Evolutionary conservation across 2,113 vertebrate genomes (phyloP), one percentile per base, ranked within the genome.

Genomic region (Notechis scutatus): DNA sequence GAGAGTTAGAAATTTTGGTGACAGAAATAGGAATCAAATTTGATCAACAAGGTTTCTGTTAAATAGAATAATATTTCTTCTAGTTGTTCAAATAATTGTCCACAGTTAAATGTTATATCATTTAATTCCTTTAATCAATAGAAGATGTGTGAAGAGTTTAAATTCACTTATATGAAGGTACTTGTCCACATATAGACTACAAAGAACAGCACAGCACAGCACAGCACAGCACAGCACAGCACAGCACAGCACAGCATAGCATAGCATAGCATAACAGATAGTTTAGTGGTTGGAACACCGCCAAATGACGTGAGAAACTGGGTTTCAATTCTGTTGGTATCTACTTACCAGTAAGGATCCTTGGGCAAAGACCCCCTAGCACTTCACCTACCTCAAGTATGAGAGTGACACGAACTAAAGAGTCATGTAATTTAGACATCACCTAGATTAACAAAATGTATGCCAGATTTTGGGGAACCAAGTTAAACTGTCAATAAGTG

Each of bases 91-190:
- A 1, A 81, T 42, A 81, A 10, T 21, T 42, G 34, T 81, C 39
- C 1, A 1, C 74, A 74, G n/a, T 20, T 74, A 74, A 34, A 34
- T 74, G 69, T 74, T 74, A 74, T 74, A 20, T 81, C 6, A 21
- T 90, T 52, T 74, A n/a, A 45, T 91, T 29, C 57, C 94, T 87
- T 15, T 54, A 10, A 88, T 94, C 64, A 95, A 15, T 2, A 69
- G 29, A 69, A 34, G 23, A 89, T 45, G 4, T 89, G 74, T 23
- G 26, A 91, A 94, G 10, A 90, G 88, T 90, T 50, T 94, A 6
- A 92, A 90, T 89, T 50, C 91, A 2, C 12, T 86, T 47, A 34
- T 92, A 87, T 11, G 61, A 81, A 81, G 34, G 7, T 21, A 1
- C 15, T 42, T 81, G 74, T 42, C 34, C 69, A 81, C 34, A 74